phyloP scores from a whole-genome alignment of 2,113 vertebrate genomes.

The Stigmatopora nigra region DNA sequence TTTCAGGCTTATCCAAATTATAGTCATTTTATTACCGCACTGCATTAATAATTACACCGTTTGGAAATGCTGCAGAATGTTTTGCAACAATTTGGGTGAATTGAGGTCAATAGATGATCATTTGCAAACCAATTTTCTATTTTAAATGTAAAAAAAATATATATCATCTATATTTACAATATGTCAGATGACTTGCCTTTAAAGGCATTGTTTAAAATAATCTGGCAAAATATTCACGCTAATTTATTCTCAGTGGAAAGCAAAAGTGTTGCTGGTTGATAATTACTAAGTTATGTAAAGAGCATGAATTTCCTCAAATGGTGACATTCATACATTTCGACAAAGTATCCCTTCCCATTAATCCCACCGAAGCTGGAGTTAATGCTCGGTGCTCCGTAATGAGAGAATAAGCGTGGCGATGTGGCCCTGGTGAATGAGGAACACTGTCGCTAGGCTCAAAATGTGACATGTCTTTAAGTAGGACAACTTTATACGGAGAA shows the following conservation, averaged over 20 bases:
- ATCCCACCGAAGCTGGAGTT: slow-evolving; percentile 33
- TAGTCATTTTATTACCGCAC: slow-evolving; percentile 4
- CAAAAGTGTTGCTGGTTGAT: slow-evolving; percentile 24
- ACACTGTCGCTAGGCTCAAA: slow-evolving; percentile 43
- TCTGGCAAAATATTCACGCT: neutral
- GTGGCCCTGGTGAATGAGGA: slow-evolving; percentile 39
- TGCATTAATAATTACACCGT: slow-evolving; percentile 26
- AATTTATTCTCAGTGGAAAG: slow-evolving; percentile 9
- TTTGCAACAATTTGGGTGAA: slow-evolving; percentile 8
- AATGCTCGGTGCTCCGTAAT: slow-evolving; percentile 44
- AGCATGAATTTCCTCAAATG: slow-evolving; percentile 31
- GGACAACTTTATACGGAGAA: slow-evolving; percentile 50
- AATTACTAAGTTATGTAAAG: slow-evolving; percentile 47
- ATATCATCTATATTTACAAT: neutral
- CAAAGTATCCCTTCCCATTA: slow-evolving; percentile 63
- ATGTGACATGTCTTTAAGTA: slow-evolving; percentile 61
- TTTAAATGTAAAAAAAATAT: no score
- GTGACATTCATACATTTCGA: slow-evolving; percentile 63
- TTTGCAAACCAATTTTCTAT: neutral
- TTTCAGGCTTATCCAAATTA: no score
- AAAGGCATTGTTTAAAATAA: slow-evolving; percentile 9
- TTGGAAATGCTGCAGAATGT: slow-evolving; percentile 13
- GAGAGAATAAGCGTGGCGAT: slow-evolving; percentile 51
- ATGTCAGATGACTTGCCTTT: neutral
- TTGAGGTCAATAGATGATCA: neutral